Percentiles rank a stretch among this genome's conserved stretches.
Conservation (phyloP, 2,888 invertebrate genomes). For the Cephus pulcher region DNA sequence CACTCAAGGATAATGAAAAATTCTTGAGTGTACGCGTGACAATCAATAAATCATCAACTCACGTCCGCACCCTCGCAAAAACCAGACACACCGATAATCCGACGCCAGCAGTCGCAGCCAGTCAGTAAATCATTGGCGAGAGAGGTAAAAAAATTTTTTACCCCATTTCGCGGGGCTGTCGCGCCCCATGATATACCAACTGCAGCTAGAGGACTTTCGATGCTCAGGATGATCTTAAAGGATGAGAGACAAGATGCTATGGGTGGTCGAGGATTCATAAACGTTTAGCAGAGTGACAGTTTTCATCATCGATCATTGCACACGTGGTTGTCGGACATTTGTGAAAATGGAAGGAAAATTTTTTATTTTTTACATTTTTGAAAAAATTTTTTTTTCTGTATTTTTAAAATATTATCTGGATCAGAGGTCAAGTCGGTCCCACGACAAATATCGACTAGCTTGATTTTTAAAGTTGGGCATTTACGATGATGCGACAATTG, state of each 20-base stretch:
- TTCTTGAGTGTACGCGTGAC: neutral
- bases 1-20: neutral
- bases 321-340: neutral
- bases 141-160: neutral
- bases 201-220: neutral
- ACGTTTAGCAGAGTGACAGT: neutral
- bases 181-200: neutral
- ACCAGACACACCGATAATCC: neutral
- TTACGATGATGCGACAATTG: neutral
- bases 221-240: neutral
- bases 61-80: neutral
- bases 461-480: neutral
- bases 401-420: neutral
- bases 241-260: neutral
- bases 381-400: neutral
- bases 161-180: neutral
- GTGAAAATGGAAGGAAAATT: neutral
- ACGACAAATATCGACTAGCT: neutral
- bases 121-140: slow-evolving; percentile 6
- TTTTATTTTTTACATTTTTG: neutral
- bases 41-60: slow-evolving; percentile 8
- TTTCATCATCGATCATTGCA: neutral
- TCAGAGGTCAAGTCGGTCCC: neutral
- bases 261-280: neutral
- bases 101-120: slow-evolving; percentile 1